A percentile compares a stretch with the other conserved stretches of the same genome.
phyloP scores from a whole-genome alignment of 1,140 invertebrate species.

The Sinonovacula constricta region DNA sequence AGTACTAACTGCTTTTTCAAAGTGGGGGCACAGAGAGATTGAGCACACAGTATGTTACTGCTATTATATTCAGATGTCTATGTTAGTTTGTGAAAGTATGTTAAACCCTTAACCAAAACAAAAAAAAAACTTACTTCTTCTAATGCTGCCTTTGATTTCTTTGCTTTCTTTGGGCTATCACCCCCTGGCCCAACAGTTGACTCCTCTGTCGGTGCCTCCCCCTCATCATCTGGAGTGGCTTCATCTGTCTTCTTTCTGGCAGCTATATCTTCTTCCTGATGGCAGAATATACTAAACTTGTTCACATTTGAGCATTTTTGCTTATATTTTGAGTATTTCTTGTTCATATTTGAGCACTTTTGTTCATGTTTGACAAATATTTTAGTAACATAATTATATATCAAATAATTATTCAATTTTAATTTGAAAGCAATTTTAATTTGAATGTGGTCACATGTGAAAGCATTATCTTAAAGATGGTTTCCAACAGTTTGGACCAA shows the following conservation, averaged over 20 bases:
- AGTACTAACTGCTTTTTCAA: background rate
- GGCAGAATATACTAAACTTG: conserved; percentile 5
- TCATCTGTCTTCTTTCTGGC: conserved; percentile 84
- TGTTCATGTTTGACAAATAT: background rate
- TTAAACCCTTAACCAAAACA: too few relatives aligned
- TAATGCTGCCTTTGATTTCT: conserved; percentile 62
- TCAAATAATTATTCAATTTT: background rate
- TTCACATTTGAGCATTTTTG: too few relatives aligned
- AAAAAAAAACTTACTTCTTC: conserved; percentile 50
- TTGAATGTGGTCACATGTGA: too few relatives aligned
- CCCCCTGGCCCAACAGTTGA: conserved; percentile 66
- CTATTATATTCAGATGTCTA: background rate
- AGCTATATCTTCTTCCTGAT: conserved; percentile 72
- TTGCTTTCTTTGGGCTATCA: conserved; percentile 63
- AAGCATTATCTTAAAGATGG: too few relatives aligned
- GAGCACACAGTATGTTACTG: background rate
- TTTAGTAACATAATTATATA: background rate
- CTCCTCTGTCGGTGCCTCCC: conserved; percentile 67
- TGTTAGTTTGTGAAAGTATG: background rate
- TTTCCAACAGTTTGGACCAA: too few relatives aligned
- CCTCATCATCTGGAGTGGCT: conserved; percentile 79
- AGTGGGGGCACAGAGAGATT: background rate
- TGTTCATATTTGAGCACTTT: background rate
- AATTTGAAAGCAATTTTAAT: too few relatives aligned
- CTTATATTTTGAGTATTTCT: background rate